Percentiles rank a stretch among this genome's conserved stretches.
These are phyloP conservation scores for Clostera curtula DNA, from an alignment of 2,888 invertebrate genomes.

Conservation along the genomic window DNA sequence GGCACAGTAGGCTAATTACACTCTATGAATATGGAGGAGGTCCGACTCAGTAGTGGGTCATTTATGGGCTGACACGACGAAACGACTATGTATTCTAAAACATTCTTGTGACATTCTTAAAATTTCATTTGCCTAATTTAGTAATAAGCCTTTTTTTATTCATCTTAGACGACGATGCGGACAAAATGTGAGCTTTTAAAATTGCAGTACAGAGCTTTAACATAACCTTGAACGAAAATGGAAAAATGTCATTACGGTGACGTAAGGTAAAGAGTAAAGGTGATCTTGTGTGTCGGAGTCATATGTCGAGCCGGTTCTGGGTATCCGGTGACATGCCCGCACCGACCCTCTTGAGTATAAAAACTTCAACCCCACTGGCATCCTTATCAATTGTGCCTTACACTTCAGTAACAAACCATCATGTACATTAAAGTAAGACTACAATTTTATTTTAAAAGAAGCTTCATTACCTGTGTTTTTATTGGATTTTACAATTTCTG, in stretches of 20 bases:
- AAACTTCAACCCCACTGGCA: constrained; percentile 51
- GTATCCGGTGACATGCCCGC: constrained; percentile 48
- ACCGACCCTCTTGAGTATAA: constrained; percentile 53
- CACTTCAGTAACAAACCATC: constrained; percentile 47
- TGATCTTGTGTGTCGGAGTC: constrained; percentile 56
- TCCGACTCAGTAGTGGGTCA: no score
- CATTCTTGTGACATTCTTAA: no score
- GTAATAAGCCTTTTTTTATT: no score
- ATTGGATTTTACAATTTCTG: neutral
- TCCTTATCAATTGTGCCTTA: constrained; percentile 55
- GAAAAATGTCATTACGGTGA: constrained; percentile 50
- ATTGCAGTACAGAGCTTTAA: constrained; percentile 39
- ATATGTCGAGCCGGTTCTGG: constrained; percentile 58
- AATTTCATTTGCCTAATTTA: no score
- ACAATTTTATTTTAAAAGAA: constrained; percentile 2
- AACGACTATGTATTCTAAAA: no score
- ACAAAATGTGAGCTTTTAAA: no score
- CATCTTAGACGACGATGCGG: no score
- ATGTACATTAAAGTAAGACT: constrained; percentile 67
- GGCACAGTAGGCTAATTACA: no score
- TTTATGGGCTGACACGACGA: no score
- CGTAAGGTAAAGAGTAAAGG: constrained; percentile 54
- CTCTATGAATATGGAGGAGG: no score
- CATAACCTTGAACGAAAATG: constrained; percentile 58
- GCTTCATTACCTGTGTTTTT: neutral